Base-by-base conservation (phyloP, 2,888 invertebrate species). In the Argyresthia goedartella region DNA sequence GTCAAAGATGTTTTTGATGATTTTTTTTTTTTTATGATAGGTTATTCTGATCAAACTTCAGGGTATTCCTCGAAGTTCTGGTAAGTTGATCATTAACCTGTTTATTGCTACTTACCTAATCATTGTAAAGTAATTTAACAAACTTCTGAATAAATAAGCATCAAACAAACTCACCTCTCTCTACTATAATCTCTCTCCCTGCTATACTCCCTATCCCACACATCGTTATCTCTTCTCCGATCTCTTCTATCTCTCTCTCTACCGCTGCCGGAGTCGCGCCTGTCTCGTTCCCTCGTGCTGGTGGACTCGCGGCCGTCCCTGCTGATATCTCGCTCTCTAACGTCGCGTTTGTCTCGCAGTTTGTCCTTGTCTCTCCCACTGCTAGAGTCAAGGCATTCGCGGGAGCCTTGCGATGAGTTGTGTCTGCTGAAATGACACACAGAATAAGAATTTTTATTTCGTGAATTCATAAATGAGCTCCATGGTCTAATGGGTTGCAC, bases 311-410 rank as follows among this genome's bases (percentile, higher is more conserved):
- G 58, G 0, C 67, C 66, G 45, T 85, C 84, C 60, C 84, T 71
- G 43, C 76, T 76, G 33, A 82, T 63, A 50, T 84, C 81, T 16
- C 78, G 57, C n/a, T n/a, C n/a, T n/a, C n/a, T n/a, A n/a, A n/a
- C n/a, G 56, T 87, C 74, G 50, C 87, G 71, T 63, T 85, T 79
- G 61, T 88, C 76, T 57, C 73, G 56, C 49, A 80, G 57, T 60
- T 78, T 88, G 50, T 80, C 85, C 56, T 77, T 88, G 57, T 84
- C 88, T 51, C 81, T 68, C n/a, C 88, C 81, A 64, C 88, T 80
- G 58, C 88, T 87, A 0, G 87, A 80, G 64, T 88, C 77, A 3
- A 86, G 62, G 57, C 88, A 79, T 69, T 87, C 81, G 66, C 82
- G 75, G 45, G 79, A 88, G 39, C 80, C 88, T 34, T 48, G 48